These are phyloP conservation scores for Castor canadensis DNA, from an alignment of 2,113 vertebrate genomes.

Conservation along the genomic window DNA sequence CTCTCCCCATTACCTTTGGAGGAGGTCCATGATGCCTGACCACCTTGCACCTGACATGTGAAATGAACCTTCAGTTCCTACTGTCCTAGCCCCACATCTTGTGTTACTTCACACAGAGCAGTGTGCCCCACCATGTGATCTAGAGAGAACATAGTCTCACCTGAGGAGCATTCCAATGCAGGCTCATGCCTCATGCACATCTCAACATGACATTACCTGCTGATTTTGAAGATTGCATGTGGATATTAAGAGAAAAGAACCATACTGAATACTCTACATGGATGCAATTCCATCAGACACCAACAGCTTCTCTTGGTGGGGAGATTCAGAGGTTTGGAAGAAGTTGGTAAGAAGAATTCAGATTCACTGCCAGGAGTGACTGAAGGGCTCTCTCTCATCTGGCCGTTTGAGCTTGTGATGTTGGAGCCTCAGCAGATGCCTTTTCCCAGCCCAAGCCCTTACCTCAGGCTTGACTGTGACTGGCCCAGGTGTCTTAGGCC, in stretches of 20 bases:
- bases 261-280: neutral
- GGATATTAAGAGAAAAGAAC: neutral
- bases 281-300: neutral
- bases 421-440: neutral
- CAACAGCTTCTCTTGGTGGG: neutral
- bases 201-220: neutral
- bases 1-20: neutral
- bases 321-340: neutral
- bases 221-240: neutral
- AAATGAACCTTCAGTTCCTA: neutral
- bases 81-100: neutral
- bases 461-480: neutral
- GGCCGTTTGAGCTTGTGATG: neutral
- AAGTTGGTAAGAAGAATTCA: neutral
- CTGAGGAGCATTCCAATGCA: neutral
- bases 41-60: neutral
- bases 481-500: no score
- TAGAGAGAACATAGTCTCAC: neutral
- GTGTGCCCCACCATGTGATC: neutral
- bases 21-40: neutral
- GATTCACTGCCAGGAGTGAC: no score
- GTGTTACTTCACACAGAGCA: neutral
- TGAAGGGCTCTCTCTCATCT: neutral
- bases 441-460: neutral
- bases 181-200: accelerated